Conservation (phyloP, 2,113 vertebrate species). For the Gnathonemus longibarbis region DNA sequence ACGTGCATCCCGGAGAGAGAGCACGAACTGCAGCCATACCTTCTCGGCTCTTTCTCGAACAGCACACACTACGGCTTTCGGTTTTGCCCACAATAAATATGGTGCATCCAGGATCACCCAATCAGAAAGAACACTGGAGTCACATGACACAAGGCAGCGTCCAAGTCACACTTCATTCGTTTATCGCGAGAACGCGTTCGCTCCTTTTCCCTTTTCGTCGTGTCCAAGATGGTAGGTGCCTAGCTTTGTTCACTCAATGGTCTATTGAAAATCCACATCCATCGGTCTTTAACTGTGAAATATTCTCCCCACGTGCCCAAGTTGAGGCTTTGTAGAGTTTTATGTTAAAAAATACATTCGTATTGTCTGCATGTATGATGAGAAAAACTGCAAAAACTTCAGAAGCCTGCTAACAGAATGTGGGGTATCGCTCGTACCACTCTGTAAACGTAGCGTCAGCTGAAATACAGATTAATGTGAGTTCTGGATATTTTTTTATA, state of each 20-base stretch:
- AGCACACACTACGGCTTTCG: no score
- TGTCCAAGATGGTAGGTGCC: slow-evolving; percentile 69
- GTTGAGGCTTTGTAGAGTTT: neutral
- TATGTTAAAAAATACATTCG: neutral
- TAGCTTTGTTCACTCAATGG: neutral
- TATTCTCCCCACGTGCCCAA: neutral
- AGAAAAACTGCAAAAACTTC: neutral
- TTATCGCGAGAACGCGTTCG: slow-evolving; percentile 61
- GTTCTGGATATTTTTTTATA: neutral
- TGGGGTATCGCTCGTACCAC: neutral
- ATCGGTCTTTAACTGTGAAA: slow-evolving; percentile 42
- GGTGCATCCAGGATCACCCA: slow-evolving; percentile 3
- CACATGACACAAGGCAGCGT: slow-evolving; percentile 32
- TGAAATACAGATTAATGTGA: neutral
- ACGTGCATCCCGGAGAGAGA: neutral
- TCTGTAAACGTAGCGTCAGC: neutral
- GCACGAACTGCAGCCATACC: neutral
- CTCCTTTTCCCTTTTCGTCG: slow-evolving; percentile 67
- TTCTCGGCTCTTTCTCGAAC: neutral
- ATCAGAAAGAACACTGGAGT: neutral
- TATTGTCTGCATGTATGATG: neutral
- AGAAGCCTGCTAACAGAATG: neutral
- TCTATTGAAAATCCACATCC: slow-evolving; percentile 43
- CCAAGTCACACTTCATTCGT: slow-evolving; percentile 34
- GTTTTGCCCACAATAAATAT: slow-evolving; percentile 18